Percentiles rank a stretch among this genome's conserved stretches.
These are phyloP conservation scores for Artemisiospiza belli DNA, from an alignment of 2,113 vertebrate genomes.

Conservation along the genomic window DNA sequence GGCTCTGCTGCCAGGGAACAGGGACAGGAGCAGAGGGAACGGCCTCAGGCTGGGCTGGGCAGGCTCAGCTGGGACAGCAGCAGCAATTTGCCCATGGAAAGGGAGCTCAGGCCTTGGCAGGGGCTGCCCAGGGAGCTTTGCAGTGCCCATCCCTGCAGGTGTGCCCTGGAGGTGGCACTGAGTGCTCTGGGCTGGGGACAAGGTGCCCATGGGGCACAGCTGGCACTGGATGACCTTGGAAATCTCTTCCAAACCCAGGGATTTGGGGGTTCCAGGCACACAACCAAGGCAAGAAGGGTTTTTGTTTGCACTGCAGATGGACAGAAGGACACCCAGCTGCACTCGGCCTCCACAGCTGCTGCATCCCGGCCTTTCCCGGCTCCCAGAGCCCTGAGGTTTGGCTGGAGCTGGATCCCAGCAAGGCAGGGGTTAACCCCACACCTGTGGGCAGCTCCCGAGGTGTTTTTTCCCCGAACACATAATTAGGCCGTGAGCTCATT, in stretches of 20 bases:
- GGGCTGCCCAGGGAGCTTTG: background rate
- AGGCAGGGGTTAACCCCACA: slow-evolving; percentile 22
- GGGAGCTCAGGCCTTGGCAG: too few species aligned
- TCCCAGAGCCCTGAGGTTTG: background rate
- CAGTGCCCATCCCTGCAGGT: background rate
- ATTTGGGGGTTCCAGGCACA: background rate
- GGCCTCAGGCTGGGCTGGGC: too few species aligned
- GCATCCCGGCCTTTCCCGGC: background rate
- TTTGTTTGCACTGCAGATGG: background rate
- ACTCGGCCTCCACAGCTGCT: background rate
- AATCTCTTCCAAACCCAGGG: background rate
- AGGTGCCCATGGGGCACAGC: background rate
- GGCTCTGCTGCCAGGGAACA: background rate
- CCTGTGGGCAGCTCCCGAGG: slow-evolving; percentile 8
- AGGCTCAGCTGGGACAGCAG: too few species aligned
- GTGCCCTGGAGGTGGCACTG: background rate
- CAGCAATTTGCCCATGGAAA: background rate
- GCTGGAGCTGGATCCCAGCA: background rate
- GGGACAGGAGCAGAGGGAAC: background rate
- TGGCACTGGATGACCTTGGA: accelerated
- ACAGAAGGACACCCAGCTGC: slow-evolving; percentile 8
- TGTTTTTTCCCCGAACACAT: slow-evolving; percentile 1
- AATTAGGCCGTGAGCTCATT: slow-evolving; percentile 42
- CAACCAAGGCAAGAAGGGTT: background rate
- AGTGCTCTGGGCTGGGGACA: background rate